These are phyloP conservation scores for Enoplosus armatus DNA, from an alignment of 2,797 vertebrate species.

Conservation along the genomic window DNA sequence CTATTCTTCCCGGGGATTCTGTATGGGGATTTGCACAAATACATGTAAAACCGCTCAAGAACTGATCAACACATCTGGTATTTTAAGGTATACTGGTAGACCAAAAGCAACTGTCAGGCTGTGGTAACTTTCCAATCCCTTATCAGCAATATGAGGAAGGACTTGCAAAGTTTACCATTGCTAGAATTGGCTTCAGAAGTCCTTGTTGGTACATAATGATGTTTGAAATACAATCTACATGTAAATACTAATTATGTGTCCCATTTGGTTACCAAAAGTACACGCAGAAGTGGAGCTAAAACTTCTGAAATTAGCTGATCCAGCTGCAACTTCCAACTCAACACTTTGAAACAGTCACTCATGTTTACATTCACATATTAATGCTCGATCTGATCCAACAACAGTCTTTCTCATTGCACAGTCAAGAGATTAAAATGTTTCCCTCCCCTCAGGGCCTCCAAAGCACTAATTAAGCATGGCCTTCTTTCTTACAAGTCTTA, in stretches of 20 bases:
- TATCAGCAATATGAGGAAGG: background rate
- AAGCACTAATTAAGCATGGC: conserved; percentile 50
- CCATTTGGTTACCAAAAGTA: background rate
- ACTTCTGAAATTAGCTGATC: conserved; percentile 12
- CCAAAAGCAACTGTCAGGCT: background rate
- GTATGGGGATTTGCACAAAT: background rate
- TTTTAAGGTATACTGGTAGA: background rate
- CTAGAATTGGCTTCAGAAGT: background rate
- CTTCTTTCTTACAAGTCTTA: conserved; percentile 46
- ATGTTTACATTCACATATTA: background rate
- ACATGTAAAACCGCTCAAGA: background rate
- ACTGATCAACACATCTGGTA: background rate
- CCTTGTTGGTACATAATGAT: background rate
- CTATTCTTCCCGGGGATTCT: background rate
- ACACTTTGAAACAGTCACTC: background rate
- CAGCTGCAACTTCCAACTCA: background rate
- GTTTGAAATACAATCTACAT: conserved; percentile 16
- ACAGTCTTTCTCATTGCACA: conserved; percentile 23
- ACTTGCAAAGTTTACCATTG: background rate
- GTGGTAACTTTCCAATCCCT: background rate
- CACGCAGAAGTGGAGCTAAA: conserved; percentile 5
- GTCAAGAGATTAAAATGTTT: conserved; percentile 53
- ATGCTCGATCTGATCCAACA: conserved; percentile 14
- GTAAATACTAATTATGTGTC: conserved; percentile 25
- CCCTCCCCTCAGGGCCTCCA: conserved; percentile 30